Percentiles rank a stretch among this genome's conserved stretches.
Conservation (phyloP, 2,888 invertebrate species). For the Rhabditoides inermis region DNA sequence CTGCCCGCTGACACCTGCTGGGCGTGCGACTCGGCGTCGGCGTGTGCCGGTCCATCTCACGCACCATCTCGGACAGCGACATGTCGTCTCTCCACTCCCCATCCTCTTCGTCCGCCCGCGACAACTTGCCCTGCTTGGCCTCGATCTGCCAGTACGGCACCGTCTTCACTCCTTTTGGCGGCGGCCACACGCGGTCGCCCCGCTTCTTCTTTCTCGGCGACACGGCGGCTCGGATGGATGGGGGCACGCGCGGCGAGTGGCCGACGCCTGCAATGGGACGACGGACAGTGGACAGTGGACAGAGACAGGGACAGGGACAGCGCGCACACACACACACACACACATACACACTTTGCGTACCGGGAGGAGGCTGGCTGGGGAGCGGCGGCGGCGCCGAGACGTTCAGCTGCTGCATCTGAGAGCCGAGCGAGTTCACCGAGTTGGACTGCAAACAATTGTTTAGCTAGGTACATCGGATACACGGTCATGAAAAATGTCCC, state of each 20-base stretch:
- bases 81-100: slow-evolving; percentile 4
- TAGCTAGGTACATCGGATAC: too few relatives aligned
- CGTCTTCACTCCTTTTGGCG: slow-evolving; percentile 10
- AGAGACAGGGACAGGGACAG: slow-evolving; percentile 13
- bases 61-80: neutral
- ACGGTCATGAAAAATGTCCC: too few relatives aligned
- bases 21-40: neutral
- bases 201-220: slow-evolving; percentile 17
- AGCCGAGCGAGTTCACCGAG: too few relatives aligned
- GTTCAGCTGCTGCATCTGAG: too few relatives aligned
- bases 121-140: slow-evolving; percentile 14
- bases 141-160: slow-evolving; percentile 31
- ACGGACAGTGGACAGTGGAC: slow-evolving; percentile 4
- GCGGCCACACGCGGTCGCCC: slow-evolving; percentile 21
- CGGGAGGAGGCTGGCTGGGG: slow-evolving; percentile 9
- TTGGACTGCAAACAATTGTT: too few relatives aligned
- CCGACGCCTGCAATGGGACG: slow-evolving; percentile 4
- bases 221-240: slow-evolving; percentile 23
- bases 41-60: neutral
- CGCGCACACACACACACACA: slow-evolving; percentile 4
- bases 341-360: slow-evolving; percentile 3
- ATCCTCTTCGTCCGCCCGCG: slow-evolving; percentile 11
- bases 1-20: too few relatives aligned
- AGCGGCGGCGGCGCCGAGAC: slow-evolving; percentile 8
- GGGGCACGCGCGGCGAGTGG: slow-evolving; percentile 27